A percentile compares a stretch with the other conserved stretches of the same genome.
Evolutionary conservation across 1,140 invertebrate genomes (phyloP).

Genomic region (Oedothorax gibbosus): DNA sequence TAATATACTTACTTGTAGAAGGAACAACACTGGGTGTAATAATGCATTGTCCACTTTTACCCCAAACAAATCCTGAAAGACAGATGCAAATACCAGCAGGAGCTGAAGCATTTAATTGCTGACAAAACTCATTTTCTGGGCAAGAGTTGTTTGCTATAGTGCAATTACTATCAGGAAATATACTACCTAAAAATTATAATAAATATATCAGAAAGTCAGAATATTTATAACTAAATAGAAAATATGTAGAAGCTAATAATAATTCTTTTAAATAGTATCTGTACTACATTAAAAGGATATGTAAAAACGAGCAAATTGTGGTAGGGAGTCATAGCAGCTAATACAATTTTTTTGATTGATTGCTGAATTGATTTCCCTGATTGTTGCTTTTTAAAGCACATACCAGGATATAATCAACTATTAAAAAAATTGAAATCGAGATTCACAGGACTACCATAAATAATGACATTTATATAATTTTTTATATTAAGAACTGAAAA

Average conservation of each 20-base stretch:
- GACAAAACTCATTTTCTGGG: constrained; percentile 29
- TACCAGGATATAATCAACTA: too few relatives aligned
- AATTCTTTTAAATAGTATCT: too few relatives aligned
- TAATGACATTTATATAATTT: too few relatives aligned
- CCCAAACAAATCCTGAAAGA: constrained; percentile 12
- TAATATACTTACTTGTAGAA: constrained; percentile 32
- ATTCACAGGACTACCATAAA: too few relatives aligned
- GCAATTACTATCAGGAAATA: constrained; percentile 31
- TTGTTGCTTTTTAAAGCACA: too few relatives aligned
- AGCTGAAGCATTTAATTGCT: constrained; percentile 13
- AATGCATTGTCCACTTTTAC: constrained; percentile 30
- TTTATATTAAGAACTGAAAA: too few relatives aligned
- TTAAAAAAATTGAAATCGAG: too few relatives aligned
- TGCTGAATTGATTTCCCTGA: too few relatives aligned
- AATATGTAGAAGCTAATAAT: background rate
- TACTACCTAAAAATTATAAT: background rate
- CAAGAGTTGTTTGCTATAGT: constrained; percentile 40
- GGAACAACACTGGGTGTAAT: background rate
- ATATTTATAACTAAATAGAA: background rate
- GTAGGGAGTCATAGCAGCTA: too few relatives aligned
- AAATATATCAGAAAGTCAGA: background rate
- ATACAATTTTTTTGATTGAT: too few relatives aligned
- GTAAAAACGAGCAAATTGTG: too few relatives aligned
- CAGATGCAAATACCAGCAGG: constrained; percentile 42
- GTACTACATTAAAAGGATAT: too few relatives aligned